Evolutionary conservation across 2,888 invertebrate species (phyloP).

Genomic region (Epirrita christyi): DNA sequence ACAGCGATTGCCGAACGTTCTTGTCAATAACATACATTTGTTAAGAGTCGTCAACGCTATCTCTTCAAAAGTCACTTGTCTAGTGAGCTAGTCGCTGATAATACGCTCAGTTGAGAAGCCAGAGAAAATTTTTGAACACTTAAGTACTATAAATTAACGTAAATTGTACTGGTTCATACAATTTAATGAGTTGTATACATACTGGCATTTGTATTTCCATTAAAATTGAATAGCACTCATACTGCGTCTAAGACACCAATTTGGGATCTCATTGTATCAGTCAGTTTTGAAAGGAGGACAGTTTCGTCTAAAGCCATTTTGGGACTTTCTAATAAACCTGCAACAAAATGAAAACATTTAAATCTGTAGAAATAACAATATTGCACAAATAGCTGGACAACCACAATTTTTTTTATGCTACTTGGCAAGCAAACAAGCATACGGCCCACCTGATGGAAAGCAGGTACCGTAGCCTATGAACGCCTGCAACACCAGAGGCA

Average conservation of each 20-base stretch:
- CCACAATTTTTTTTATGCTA: too few relatives aligned
- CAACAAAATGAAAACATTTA: conserved; percentile 39
- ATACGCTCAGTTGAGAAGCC: conserved; percentile 11
- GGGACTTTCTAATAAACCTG: conserved; percentile 88
- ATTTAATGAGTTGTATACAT: conserved; percentile 12
- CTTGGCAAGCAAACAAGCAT: too few relatives aligned
- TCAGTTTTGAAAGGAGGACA: conserved; percentile 87
- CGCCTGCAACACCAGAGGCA: too few relatives aligned
- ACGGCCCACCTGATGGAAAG: too few relatives aligned
- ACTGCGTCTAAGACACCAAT: conserved; percentile 82
- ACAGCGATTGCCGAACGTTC: too few relatives aligned
- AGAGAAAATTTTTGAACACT: conserved; percentile 5
- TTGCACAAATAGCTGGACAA: too few relatives aligned
- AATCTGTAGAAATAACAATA: neutral
- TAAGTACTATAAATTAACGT: conserved; percentile 12
- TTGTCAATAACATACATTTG: too few relatives aligned
- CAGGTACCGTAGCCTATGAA: too few relatives aligned
- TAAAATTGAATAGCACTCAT: conserved; percentile 10
- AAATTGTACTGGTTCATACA: conserved; percentile 22
- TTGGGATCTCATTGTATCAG: conserved; percentile 89
- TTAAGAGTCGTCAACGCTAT: too few relatives aligned
- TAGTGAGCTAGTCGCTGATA: neutral
- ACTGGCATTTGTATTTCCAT: conserved; percentile 19
- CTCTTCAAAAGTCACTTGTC: too few relatives aligned
- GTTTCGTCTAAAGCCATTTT: conserved; percentile 88